phyloP scores from a whole-genome alignment of 2,888 invertebrate species.

The Thereva unica region DNA sequence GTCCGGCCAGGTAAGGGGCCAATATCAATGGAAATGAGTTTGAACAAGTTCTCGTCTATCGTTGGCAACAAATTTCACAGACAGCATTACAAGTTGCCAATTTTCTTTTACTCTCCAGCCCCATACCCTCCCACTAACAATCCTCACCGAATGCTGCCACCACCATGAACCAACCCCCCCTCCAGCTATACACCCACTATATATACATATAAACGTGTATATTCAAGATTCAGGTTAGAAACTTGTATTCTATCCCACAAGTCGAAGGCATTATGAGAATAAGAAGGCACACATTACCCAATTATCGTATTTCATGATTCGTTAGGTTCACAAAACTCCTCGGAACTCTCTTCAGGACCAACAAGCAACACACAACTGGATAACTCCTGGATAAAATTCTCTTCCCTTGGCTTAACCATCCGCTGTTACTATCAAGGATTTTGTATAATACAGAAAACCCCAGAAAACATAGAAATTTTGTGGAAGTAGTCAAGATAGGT shows the following conservation, averaged over 20 bases:
- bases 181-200: too few species aligned
- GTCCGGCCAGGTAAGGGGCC: slow-evolving; percentile 24
- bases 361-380: slow-evolving; percentile 15
- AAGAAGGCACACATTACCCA: slow-evolving; percentile 39
- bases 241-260: slow-evolving; percentile 12
- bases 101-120: slow-evolving; percentile 6
- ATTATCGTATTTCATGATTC: slow-evolving; percentile 48
- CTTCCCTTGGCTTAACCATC: slow-evolving; percentile 2
- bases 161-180: too few species aligned
- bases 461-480: too few species aligned
- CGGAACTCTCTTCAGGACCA: slow-evolving; percentile 20
- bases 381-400: slow-evolving; percentile 20
- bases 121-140: neutral
- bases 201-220: too few species aligned
- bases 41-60: slow-evolving; percentile 21
- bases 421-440: too few species aligned
- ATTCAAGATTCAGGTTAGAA: too few species aligned
- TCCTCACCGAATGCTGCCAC: too few species aligned
- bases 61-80: slow-evolving; percentile 18
- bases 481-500: slow-evolving; percentile 1
- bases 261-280: slow-evolving; percentile 15
- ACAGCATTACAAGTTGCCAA: slow-evolving; percentile 29
- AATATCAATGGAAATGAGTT: slow-evolving; percentile 35
- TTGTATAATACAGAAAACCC: too few species aligned
- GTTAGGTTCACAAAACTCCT: slow-evolving; percentile 45